Conservation (phyloP, 2,113 vertebrate genomes). For the Boulengeromyrus knoepffleri region DNA sequence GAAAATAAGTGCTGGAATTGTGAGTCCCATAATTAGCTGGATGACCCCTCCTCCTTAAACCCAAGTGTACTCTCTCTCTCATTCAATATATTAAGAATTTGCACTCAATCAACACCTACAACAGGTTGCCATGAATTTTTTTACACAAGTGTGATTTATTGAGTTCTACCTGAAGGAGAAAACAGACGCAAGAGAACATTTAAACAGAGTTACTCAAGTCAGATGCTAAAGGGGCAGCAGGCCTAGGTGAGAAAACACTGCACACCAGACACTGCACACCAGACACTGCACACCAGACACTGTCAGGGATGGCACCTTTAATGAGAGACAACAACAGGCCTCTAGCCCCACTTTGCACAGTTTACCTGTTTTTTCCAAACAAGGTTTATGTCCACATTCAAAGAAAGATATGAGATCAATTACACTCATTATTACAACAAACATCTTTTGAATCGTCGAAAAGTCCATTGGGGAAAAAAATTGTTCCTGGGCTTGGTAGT, state of each 20-base stretch:
- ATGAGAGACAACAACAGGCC: not conserved
- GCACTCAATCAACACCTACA: not conserved
- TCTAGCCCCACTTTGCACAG: not conserved
- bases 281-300: not conserved
- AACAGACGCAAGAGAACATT: not conserved
- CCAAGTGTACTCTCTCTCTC: not conserved
- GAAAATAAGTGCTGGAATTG: not conserved
- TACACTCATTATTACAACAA: not conserved
- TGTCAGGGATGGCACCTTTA: not conserved
- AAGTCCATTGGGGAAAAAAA: not conserved
- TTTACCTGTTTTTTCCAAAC: not conserved
- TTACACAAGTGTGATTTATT: conserved; percentile 18
- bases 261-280: not conserved
- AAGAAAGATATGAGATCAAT: not conserved
- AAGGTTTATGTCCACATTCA: not conserved
- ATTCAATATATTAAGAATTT: not conserved
- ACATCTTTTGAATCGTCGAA: not conserved
- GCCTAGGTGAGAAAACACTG: not conserved
- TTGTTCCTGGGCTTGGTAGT: not conserved
- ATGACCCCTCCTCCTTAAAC: not conserved
- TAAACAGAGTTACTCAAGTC: not conserved
- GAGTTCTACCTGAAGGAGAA: not conserved
- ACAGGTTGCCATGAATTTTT: not conserved
- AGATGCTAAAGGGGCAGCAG: conserved; percentile 4
- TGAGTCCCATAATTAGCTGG: not conserved